Base-by-base conservation (phyloP, 2,888 invertebrate species). In the Pammene fasciana region DNA sequence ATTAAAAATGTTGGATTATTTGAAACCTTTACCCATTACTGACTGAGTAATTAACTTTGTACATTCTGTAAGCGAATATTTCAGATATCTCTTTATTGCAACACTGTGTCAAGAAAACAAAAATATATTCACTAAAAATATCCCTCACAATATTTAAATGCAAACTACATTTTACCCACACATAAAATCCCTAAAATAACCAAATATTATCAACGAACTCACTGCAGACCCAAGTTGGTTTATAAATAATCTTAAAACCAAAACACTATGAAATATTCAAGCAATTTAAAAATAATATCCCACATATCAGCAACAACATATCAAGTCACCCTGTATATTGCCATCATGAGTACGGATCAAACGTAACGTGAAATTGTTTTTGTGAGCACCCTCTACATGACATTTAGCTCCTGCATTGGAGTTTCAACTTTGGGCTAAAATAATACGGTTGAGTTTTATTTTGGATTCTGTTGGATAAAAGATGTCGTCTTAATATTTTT, bases 281-380 rank as follows among this genome's bases (percentile, higher is more conserved):
- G 26, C 65, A 70, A 65, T 65, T 65, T 60, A 48, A 70, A 70
- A 65, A 64, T 68, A 68, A 45, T 65, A 68, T 65, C 34, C 34
- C 64, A 52, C 57, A 54, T 70, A 65, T 54, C 65, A 59, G 65
- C 59, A 70, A 70, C 68, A 65, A 65, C 59, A 70, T 64, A 13
- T 59, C 41, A 59, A 52, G 65, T 48, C 70, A 65, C 41, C 45
- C 59, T 70, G 65, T 65, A 65, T 65, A 70, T 70, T 70, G 65
- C 70, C 68, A 65, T 59, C 70, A 54, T 50, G 64, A 68, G 68
- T 46, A 11, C 70, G 65, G 60, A 70, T 70, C 60, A 70, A 70
- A 70, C 70, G 70, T 54, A 65, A 54, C 70, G 70, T 70, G 65
- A 70, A 70, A 70, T 70, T 70, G 70, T 70, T 68, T 68, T 57